These are phyloP conservation scores for Tetragonula carbonaria DNA, from an alignment of 2,888 invertebrate genomes.

Conservation along the genomic window DNA sequence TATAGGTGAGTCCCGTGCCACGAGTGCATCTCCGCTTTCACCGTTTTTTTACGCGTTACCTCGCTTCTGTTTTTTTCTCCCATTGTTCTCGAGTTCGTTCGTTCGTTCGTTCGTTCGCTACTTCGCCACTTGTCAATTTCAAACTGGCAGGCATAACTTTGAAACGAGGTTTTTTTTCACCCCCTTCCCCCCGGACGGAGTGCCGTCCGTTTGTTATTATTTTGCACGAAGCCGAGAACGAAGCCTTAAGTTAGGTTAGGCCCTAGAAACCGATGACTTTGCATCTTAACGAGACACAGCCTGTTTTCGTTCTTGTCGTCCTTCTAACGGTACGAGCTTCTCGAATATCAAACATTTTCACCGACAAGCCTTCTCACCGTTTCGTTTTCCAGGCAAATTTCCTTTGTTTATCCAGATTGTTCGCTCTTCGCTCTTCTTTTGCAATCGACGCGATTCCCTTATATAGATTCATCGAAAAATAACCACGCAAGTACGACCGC, in stretches of 20 bases:
- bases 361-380: neutral
- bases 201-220: conserved; percentile 63
- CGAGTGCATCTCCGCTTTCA: conserved; percentile 46
- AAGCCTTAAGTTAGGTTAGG: conserved; percentile 70
- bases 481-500: neutral
- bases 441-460: conserved; percentile 2
- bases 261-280: conserved; percentile 74
- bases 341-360: neutral
- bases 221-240: conserved; percentile 32
- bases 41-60: conserved; percentile 3
- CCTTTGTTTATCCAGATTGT: conserved; percentile 9
- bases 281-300: conserved; percentile 71
- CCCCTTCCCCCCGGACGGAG: too few relatives aligned
- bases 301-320: conserved; percentile 39
- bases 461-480: conserved; percentile 24
- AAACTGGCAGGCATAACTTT: conserved; percentile 17
- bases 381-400: neutral
- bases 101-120: conserved; percentile 41
- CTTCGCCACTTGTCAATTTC: conserved; percentile 30
- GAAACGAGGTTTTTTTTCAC: too few relatives aligned
- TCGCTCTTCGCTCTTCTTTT: neutral
- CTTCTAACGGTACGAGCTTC: conserved; percentile 35
- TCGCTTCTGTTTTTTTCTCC: neutral
- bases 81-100: conserved; percentile 20
- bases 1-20: conserved; percentile 54